These are phyloP conservation scores for Chanos chanos DNA, from an alignment of 2,797 vertebrate genomes.

Conservation along the genomic window DNA sequence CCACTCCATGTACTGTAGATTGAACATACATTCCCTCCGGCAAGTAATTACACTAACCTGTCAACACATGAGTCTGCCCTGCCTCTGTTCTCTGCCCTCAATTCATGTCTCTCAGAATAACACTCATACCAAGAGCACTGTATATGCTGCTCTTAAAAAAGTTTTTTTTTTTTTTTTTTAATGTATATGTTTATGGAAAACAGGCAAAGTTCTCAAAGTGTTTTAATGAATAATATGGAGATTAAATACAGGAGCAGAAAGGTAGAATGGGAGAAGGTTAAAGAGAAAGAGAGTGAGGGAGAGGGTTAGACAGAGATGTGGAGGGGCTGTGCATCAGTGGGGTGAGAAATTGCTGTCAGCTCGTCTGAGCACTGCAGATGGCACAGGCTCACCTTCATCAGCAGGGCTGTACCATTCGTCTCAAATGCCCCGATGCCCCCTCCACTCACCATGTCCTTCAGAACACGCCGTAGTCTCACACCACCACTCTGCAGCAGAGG, in stretches of 20 bases:
- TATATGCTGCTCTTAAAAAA: neutral
- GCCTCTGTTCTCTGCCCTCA: neutral
- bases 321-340: conserved; percentile 61
- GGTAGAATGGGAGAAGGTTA: conserved; percentile 15
- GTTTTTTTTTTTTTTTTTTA: no score
- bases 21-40: conserved; percentile 41
- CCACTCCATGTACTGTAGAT: conserved; percentile 25
- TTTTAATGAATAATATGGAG: neutral
- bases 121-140: neutral
- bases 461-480: no score
- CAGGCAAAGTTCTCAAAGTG: no score
- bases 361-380: conserved; percentile 65
- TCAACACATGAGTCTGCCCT: conserved; percentile 29
- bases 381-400: conserved; percentile 63
- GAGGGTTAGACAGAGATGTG: conserved; percentile 26
- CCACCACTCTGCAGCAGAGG: no score
- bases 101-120: neutral
- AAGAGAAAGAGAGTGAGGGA: conserved; percentile 11
- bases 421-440: conserved; percentile 47
- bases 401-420: conserved; percentile 54
- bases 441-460: conserved; percentile 53
- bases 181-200: no score
- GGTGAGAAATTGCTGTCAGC: conserved; percentile 63
- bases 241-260: conserved; percentile 8
- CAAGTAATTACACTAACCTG: conserved; percentile 30